Evolutionary conservation across 2,797 vertebrate genomes (phyloP).

Genomic region (Sparus aurata): DNA sequence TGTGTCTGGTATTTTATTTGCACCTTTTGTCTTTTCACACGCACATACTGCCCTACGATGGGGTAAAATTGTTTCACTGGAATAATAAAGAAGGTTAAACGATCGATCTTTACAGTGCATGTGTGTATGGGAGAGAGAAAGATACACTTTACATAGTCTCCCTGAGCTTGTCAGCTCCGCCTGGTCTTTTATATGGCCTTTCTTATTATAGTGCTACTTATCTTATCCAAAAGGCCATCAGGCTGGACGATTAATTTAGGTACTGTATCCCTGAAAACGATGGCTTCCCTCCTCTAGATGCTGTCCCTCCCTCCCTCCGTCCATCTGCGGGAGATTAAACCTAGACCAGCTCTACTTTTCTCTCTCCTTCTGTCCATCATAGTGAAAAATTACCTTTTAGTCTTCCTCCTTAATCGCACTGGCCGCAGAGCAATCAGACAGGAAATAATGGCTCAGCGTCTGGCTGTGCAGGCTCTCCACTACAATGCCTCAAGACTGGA

Average conservation of each 20-base stretch:
- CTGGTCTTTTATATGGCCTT: slow-evolving; percentile 68
- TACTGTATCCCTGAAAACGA: slow-evolving; percentile 67
- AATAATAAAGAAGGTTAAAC: slow-evolving; percentile 60
- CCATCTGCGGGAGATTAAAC: slow-evolving; percentile 79
- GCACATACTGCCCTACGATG: slow-evolving; percentile 14
- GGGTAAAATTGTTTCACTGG: slow-evolving; percentile 37
- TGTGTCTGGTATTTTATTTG: slow-evolving; percentile 11
- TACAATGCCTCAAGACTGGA: slow-evolving; percentile 59
- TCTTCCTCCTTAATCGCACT: slow-evolving; percentile 78
- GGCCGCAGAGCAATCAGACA: slow-evolving; percentile 78
- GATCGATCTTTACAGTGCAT: slow-evolving; percentile 27
- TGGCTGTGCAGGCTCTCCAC: slow-evolving; percentile 58
- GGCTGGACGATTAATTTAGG: slow-evolving; percentile 77
- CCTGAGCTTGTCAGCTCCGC: slow-evolving; percentile 60
- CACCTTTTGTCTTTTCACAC: slow-evolving; percentile 25
- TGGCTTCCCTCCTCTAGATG: slow-evolving; percentile 57
- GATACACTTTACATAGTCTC: slow-evolving; percentile 59
- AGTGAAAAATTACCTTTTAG: slow-evolving; percentile 83
- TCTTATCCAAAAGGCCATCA: slow-evolving; percentile 82
- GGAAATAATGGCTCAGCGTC: slow-evolving; percentile 74
- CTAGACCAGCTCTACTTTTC: slow-evolving; percentile 70
- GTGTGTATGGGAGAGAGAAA: slow-evolving; percentile 3
- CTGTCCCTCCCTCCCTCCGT: slow-evolving; percentile 60
- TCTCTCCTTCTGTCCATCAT: slow-evolving; percentile 79
- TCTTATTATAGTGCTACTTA: slow-evolving; percentile 80